phyloP scores from a whole-genome alignment of 2,888 invertebrate genomes.

The Alentia gelatinosa region DNA sequence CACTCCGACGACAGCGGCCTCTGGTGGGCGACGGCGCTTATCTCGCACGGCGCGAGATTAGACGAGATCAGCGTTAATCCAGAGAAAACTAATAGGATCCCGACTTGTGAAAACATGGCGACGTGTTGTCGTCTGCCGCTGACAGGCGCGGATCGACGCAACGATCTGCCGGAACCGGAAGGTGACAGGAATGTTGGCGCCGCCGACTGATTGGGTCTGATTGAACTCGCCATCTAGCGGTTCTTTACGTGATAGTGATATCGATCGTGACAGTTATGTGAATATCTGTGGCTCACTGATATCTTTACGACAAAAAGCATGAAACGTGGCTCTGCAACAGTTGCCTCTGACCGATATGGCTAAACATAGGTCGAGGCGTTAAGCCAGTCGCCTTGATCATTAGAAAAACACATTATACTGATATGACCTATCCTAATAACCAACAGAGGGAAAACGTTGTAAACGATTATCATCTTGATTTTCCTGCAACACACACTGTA shows the following conservation, averaged over 20 bases:
- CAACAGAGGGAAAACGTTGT: no score
- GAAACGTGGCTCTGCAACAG: no score
- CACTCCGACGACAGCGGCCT: background rate
- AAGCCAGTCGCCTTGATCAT: no score
- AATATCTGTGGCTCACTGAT: background rate
- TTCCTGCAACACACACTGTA: no score
- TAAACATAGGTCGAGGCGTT: no score
- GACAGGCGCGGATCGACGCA: background rate
- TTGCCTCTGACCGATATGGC: no score
- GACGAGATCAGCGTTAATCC: slow-evolving; percentile 17
- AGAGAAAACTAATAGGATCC: background rate
- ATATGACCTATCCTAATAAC: no score
- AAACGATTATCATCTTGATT: no score
- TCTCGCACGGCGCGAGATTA: slow-evolving; percentile 25
- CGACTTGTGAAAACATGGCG: slow-evolving; percentile 23
- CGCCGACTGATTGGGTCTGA: background rate
- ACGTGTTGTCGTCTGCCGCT: background rate
- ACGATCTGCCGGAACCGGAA: background rate
- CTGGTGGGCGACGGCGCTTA: background rate
- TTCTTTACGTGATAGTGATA: background rate
- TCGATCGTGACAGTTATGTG: background rate
- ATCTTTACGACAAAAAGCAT: no score
- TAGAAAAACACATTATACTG: no score
- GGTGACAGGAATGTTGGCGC: background rate
- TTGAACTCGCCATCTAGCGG: background rate